A percentile compares a stretch with the other conserved stretches of the same genome.
Evolutionary conservation across 2,888 invertebrate species (phyloP).

Genomic region (Homarus gammarus): DNA sequence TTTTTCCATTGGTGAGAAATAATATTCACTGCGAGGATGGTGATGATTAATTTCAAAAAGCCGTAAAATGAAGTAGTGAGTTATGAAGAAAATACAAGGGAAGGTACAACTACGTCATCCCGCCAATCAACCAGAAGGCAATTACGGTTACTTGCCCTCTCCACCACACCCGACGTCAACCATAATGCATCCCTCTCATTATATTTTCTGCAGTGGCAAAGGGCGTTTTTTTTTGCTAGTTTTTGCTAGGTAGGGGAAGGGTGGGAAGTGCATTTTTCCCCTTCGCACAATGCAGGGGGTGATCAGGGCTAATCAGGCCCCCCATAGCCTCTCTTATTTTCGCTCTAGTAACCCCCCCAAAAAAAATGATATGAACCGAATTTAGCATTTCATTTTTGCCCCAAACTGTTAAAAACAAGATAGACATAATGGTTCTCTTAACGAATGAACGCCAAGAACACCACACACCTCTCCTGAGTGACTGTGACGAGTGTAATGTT

Average conservation of each 20-base stretch:
- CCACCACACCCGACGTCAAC: constrained; percentile 39
- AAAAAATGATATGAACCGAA: background rate
- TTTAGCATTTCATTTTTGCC: too few species aligned
- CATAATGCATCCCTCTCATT: constrained; percentile 66
- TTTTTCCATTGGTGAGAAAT: constrained; percentile 30
- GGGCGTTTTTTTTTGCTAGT: constrained; percentile 21
- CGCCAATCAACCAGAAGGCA: constrained; percentile 32
- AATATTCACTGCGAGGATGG: constrained; percentile 40
- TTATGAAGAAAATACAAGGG: constrained; percentile 33
- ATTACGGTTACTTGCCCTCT: constrained; percentile 22
- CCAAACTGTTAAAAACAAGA: too few species aligned
- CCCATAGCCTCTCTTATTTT: constrained; percentile 40
- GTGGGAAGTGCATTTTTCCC: constrained; percentile 62
- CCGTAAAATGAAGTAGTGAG: background rate
- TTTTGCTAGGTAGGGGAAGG: constrained; percentile 59
- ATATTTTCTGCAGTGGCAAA: constrained; percentile 64
- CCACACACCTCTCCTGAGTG: too few species aligned
- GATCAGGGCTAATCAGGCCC: constrained; percentile 54
- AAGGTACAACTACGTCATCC: constrained; percentile 3
- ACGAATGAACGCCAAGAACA: too few species aligned
- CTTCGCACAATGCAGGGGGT: constrained; percentile 56
- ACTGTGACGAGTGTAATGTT: background rate
- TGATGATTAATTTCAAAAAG: constrained; percentile 44
- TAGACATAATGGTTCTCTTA: too few species aligned
- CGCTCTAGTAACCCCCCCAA: background rate